Evolutionary conservation across 2,888 invertebrate species (phyloP).

Genomic region (Eutolmus rufibarbis): DNA sequence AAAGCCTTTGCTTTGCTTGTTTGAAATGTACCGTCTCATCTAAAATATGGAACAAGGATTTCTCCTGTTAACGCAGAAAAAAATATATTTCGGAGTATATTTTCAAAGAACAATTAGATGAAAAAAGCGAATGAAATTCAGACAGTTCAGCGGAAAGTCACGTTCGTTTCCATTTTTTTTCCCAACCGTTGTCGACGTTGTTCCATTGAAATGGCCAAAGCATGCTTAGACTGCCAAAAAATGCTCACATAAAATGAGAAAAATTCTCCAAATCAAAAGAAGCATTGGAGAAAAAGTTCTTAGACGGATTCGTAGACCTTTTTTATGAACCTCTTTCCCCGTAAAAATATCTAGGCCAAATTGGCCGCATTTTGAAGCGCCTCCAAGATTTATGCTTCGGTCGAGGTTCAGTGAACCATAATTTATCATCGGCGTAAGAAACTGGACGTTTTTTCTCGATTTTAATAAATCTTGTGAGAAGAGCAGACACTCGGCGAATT

Average conservation of each 20-base stretch:
- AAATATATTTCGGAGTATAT: background rate
- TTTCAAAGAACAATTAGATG: background rate
- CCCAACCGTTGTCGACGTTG: background rate
- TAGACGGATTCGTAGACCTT: background rate
- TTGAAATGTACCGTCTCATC: background rate
- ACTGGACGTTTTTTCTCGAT: background rate
- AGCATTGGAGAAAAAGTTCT: background rate
- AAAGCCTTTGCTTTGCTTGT: background rate
- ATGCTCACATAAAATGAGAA: background rate
- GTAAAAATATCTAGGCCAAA: background rate
- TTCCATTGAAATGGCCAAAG: background rate
- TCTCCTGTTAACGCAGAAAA: background rate
- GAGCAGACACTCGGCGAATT: background rate
- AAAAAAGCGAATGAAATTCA: background rate
- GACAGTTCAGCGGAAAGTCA: background rate
- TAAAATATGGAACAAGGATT: background rate
- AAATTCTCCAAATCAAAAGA: slow-evolving; percentile 6
- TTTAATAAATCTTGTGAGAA: background rate
- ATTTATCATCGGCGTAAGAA: background rate
- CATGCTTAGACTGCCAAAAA: slow-evolving; percentile 5
- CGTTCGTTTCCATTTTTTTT: background rate
- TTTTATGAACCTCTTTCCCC: background rate
- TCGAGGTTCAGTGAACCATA: background rate
- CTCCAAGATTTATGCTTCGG: background rate
- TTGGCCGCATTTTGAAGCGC: background rate